Evolutionary conservation across 2,888 invertebrate genomes (phyloP).

Genomic region (Harpagoxenus sublaevis): DNA sequence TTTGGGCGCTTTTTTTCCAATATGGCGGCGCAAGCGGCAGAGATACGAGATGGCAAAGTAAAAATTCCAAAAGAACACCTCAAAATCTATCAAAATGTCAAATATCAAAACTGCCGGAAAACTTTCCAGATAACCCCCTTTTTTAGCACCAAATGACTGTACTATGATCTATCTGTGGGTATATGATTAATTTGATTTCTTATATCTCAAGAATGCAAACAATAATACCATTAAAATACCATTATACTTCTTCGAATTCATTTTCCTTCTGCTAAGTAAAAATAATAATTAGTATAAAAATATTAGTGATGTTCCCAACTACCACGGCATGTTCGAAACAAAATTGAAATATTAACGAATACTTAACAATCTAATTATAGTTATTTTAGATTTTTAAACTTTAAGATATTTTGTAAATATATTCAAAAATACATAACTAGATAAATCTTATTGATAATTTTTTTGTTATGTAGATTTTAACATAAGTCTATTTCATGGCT

Average conservation of each 20-base stretch:
- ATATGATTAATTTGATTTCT: not conserved
- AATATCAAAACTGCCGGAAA: too few species aligned
- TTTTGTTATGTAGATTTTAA: not conserved
- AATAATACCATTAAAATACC: not conserved
- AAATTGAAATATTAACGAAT: conserved; percentile 1
- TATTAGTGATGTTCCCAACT: not conserved
- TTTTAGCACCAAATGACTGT: too few species aligned
- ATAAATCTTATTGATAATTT: not conserved
- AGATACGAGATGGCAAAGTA: too few species aligned
- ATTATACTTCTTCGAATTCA: not conserved
- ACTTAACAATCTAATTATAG: not conserved
- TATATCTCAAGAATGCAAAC: not conserved
- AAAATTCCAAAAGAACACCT: too few species aligned
- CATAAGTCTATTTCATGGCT: not conserved
- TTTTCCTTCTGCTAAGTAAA: not conserved
- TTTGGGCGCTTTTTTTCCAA: too few species aligned
- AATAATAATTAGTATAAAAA: not conserved
- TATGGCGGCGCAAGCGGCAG: too few species aligned
- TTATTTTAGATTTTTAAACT: not conserved
- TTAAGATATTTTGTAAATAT: not conserved
- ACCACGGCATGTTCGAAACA: not conserved
- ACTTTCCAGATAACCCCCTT: too few species aligned
- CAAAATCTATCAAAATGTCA: too few species aligned
- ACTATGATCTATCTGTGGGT: not conserved
- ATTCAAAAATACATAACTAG: not conserved